Evolutionary conservation across 2,888 invertebrate genomes (phyloP), one percentile per base, ranked within the genome.

Genomic region (Physocephala rufipes): DNA sequence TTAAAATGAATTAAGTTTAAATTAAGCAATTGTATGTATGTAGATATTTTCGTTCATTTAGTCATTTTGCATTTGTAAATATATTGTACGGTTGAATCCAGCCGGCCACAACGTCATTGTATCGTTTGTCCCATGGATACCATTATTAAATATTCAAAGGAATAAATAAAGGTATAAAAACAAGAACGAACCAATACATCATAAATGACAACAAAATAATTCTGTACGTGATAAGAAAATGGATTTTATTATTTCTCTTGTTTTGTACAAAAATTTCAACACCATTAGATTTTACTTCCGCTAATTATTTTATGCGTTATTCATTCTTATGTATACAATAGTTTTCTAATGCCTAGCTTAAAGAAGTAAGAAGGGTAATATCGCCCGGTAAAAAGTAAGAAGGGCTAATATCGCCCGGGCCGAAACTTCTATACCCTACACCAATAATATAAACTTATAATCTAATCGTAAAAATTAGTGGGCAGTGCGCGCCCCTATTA

Each of bases 211-310:
- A 26, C 63, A 67, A 68, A 24, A 13, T 30, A 43, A 58, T 78
- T 80, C 81, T 81, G 80, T 80, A 80, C 82, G 80, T 81, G 81
- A 81, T 80, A 78, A 76, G 82, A 81, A 80, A 80, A 78, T 78
- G 43, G 24, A 49, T 68, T 63, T 64, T 36, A 45, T 63, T 64
- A 19, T 45, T 53, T 53, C 36, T 70, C 49, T 15, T 49, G 58
- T 30, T 70, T 47, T 58, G 49, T 30, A 19, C 19, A 51, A 51
- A 49, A 65, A 43, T 24, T 62, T 16, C 62, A 5, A 58, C 28
- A 58, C 21, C 45, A 9, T 47, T 47, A 36, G 13, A 15, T 30
- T 61, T 66, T 45, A 74, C 71, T 55, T 67, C 67, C 67, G 67
- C 43, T 43, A 67, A 55, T 58, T 58, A 65, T 58, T 58, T 58